Base-by-base conservation (phyloP, 1,140 invertebrate species). In the Eupeodes corollae region DNA sequence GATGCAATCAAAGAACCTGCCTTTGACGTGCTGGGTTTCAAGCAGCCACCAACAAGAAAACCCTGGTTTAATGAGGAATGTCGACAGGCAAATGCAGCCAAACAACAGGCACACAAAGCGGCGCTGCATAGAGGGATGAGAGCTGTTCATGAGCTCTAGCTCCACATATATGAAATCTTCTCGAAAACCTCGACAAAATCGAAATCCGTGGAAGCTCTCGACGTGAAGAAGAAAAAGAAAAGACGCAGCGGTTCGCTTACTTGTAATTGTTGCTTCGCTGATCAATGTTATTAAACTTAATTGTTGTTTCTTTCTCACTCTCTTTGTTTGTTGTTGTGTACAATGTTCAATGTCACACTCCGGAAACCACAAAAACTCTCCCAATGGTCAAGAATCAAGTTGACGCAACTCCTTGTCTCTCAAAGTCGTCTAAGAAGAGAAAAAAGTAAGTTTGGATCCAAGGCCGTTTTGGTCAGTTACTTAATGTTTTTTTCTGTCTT, bases 181-280 rank as follows among this genome's bases (percentile, higher is more conserved):
- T 16, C 12, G 21, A 42, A 18, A 34, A 15, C 37, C 6, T 14
- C 13, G 5, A 13, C 30, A 44, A 38, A 30, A 21, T 26, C 18
- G 56, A 58, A 18, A 52, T 56, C 47, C 48, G 67, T 46, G 54
- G 58, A 49, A n/a, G 49, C 53, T 18, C 52, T 47, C 30, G 56
- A 55, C 32, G 58, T 61, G 44, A 75, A 73, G 57, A 81, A 79
- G 59, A 81, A 79, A 57, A 85, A 84, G 59, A 83, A 84, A 67
- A 71, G 82, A 56, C 73, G 86, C 55, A 88, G 84, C 76, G 84
- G 86, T 57, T 88, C 86, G 58, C 73, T 89, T 50, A 87, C 85
- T 72, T 77, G 85, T 88, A 76, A 73, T 42, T 48, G 13, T 42
- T 32, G 14, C 49, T 44, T 37, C 52, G 41, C 31, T 47, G 11